A percentile compares a stretch with the other conserved stretches of the same genome.
phyloP scores from a whole-genome alignment of 2,888 invertebrate genomes.

The Caenorhabditis sp. region DNA sequence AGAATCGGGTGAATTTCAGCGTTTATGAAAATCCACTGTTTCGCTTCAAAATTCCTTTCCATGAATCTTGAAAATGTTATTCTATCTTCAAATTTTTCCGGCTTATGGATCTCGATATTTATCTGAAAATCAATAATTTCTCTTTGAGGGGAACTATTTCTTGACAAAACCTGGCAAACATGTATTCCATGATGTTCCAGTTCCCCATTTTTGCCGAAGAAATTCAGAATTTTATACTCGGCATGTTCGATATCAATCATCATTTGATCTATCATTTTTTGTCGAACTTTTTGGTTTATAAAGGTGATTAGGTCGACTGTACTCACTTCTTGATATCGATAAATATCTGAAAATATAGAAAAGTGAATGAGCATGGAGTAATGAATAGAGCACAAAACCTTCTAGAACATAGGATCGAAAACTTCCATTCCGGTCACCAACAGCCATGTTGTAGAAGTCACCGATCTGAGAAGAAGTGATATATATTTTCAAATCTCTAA shows the following conservation, averaged over 20 bases:
- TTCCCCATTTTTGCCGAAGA: slow-evolving; percentile 37
- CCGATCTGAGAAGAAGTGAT: slow-evolving; percentile 40
- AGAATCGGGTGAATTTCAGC: slow-evolving; percentile 30
- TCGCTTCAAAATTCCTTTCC: slow-evolving; percentile 23
- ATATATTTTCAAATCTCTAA: no score
- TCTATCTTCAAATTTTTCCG: slow-evolving; percentile 29
- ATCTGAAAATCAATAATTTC: slow-evolving; percentile 33
- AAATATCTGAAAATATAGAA: slow-evolving; percentile 36
- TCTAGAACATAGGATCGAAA: slow-evolving; percentile 47
- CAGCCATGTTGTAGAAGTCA: slow-evolving; percentile 49
- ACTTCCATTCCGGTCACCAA: slow-evolving; percentile 46
- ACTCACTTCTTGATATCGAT: slow-evolving; percentile 45
- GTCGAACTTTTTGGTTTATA: slow-evolving; percentile 33
- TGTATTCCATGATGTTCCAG: slow-evolving; percentile 33
- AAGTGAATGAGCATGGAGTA: not conserved
- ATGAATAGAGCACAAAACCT: slow-evolving; percentile 14
- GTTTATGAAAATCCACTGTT: slow-evolving; percentile 38
- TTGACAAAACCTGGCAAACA: slow-evolving; percentile 47
- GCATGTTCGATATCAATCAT: slow-evolving; percentile 55
- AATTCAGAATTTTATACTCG: slow-evolving; percentile 47
- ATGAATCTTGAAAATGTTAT: slow-evolving; percentile 22
- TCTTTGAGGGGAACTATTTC: not conserved
- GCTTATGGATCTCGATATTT: slow-evolving; percentile 52
- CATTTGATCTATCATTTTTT: slow-evolving; percentile 41
- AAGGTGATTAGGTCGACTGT: slow-evolving; percentile 46